These are phyloP conservation scores for Asbolus verrucosus DNA, from an alignment of 1,140 invertebrate genomes.

Conservation along the genomic window DNA sequence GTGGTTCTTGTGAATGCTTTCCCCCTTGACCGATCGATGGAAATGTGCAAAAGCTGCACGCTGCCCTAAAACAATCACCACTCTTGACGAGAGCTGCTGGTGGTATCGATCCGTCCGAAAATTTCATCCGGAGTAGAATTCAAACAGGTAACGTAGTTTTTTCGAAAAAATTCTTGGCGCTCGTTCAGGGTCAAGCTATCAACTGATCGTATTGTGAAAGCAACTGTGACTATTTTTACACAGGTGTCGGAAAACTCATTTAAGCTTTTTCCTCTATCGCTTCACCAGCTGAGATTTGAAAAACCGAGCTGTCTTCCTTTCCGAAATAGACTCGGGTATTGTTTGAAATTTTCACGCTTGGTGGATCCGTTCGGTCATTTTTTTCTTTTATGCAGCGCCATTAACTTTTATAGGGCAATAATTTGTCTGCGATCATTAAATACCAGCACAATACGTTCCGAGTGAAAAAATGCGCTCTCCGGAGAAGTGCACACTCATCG, in stretches of 20 bases:
- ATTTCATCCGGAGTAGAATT: not conserved
- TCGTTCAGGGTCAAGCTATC: constrained; percentile 16
- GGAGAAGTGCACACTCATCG: too few species aligned
- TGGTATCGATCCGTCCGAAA: too few species aligned
- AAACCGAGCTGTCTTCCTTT: too few species aligned
- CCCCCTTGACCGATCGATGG: constrained; percentile 30
- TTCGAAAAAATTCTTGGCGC: constrained; percentile 20
- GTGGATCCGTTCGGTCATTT: too few species aligned
- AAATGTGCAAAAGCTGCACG: not conserved
- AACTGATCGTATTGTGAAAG: constrained; percentile 13
- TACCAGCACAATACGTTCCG: too few species aligned
- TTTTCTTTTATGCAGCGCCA: too few species aligned
- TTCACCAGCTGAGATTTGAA: not conserved
- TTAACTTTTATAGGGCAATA: too few species aligned
- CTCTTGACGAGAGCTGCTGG: too few species aligned
- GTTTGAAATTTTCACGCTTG: too few species aligned
- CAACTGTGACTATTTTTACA: not conserved
- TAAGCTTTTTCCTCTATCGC: not conserved
- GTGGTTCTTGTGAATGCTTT: constrained; percentile 10
- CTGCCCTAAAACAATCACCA: not conserved
- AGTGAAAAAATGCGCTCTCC: too few species aligned
- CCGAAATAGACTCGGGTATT: too few species aligned
- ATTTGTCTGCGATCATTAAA: too few species aligned
- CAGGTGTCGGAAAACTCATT: constrained; percentile 24
- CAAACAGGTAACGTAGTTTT: not conserved